Evolutionary conservation across 2,113 vertebrate species (phyloP).

Genomic region (Muntiacus reevesi): DNA sequence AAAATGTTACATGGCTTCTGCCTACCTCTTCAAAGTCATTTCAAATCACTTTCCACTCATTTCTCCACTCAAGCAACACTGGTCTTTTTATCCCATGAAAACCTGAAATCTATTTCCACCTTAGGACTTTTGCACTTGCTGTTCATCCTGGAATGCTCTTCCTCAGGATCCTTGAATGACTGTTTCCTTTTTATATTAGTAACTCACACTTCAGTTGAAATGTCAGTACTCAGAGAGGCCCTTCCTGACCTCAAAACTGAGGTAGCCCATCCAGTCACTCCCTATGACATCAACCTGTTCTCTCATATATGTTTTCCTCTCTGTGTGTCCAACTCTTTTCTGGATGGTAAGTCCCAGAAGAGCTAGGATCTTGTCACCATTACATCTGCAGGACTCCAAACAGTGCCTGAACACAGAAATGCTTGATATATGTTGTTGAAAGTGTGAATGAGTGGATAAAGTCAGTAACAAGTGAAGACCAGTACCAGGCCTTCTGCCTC

Average conservation of each 20-base stretch:
- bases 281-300: not conserved
- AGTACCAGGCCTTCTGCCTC: not conserved
- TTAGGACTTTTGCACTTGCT: not conserved
- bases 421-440: not conserved
- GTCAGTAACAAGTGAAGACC: not conserved
- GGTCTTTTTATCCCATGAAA: not conserved
- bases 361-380: not conserved
- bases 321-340: not conserved
- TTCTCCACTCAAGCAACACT: not conserved
- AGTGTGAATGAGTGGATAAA: not conserved
- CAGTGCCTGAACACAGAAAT: not conserved
- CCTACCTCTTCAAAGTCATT: not conserved
- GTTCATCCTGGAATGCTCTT: not conserved
- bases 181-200: not conserved
- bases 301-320: not conserved
- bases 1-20: not conserved
- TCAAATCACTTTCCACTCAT: not conserved
- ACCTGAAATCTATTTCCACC: not conserved
- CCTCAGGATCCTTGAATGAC: not conserved
- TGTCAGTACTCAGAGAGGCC: not conserved
- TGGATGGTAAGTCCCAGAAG: not conserved
- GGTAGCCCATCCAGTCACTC: not conserved
- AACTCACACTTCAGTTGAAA: not conserved
- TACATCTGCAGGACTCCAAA: not conserved
- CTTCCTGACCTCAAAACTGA: not conserved